Evolutionary conservation across 2,113 vertebrate genomes (phyloP).

Genomic region (Nestor notabilis): DNA sequence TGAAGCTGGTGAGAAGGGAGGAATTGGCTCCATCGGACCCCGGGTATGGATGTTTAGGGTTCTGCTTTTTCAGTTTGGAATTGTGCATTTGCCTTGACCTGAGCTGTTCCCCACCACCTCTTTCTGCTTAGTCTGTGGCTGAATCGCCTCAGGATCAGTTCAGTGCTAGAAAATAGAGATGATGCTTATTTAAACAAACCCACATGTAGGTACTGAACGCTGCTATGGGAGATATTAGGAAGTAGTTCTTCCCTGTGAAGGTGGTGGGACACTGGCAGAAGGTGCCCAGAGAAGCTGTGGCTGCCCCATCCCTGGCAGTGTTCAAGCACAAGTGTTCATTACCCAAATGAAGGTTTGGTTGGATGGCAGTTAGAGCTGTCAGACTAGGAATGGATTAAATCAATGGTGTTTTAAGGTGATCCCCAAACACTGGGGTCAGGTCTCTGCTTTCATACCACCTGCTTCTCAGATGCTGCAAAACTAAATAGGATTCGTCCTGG

Average conservation of each 20-base stretch:
- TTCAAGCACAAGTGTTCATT: neutral
- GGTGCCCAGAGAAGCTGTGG: neutral
- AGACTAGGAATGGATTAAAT: neutral
- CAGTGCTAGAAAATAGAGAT: neutral
- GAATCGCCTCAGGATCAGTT: neutral
- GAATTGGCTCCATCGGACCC: constrained; percentile 66
- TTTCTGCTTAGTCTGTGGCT: neutral
- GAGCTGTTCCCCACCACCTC: neutral
- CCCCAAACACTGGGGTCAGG: neutral
- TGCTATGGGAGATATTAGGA: neutral
- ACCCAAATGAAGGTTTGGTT: neutral
- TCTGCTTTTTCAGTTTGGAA: neutral
- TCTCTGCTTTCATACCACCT: neutral
- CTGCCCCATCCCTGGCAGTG: neutral
- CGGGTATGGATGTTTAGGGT: constrained; percentile 63
- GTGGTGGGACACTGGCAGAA: neutral
- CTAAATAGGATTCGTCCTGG: neutral
- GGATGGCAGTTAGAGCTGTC: neutral
- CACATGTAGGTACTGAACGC: fast-evolving
- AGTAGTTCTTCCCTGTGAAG: neutral
- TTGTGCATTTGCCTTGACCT: neutral
- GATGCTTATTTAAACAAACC: neutral
- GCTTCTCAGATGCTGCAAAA: neutral
- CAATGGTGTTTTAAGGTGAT: neutral
- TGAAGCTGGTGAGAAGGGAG: constrained; percentile 82